Percentiles rank a stretch among this genome's conserved stretches.
These are phyloP conservation scores for Halesus radiatus DNA, from an alignment of 1,140 invertebrate genomes.

Conservation along the genomic window DNA sequence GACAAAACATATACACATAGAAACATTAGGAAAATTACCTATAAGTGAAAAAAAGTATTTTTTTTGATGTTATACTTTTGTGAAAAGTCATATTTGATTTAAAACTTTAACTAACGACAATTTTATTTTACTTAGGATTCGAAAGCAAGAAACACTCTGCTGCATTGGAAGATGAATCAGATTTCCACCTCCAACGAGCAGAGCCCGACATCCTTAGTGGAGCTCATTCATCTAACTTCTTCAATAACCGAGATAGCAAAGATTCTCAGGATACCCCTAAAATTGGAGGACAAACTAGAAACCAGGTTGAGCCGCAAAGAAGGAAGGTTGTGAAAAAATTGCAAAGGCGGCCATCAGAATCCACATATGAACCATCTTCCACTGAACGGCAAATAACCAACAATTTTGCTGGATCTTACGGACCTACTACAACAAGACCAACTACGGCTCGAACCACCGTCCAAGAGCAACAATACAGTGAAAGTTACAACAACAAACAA, in stretches of 20 bases:
- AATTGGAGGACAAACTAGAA: constrained; percentile 60
- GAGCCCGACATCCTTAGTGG: constrained; percentile 79
- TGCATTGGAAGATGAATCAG: constrained; percentile 79
- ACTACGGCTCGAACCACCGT: constrained; percentile 51
- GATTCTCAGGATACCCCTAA: constrained; percentile 68
- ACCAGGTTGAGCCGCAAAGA: constrained; percentile 59
- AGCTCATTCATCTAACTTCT: constrained; percentile 79
- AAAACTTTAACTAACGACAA: not conserved
- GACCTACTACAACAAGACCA: constrained; percentile 69
- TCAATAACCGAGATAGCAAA: constrained; percentile 72
- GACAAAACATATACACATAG: too few species aligned
- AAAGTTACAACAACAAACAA: constrained; percentile 46
- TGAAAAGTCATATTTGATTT: too few species aligned
- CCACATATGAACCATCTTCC: constrained; percentile 59
- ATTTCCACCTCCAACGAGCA: constrained; percentile 82
- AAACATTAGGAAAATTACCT: too few species aligned
- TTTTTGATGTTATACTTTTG: not conserved
- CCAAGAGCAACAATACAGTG: constrained; percentile 39
- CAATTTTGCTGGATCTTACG: constrained; percentile 67
- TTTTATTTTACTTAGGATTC: constrained; percentile 64
- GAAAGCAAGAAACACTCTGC: constrained; percentile 73
- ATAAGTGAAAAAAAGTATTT: too few species aligned
- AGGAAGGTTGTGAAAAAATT: constrained; percentile 62
- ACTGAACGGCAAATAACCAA: constrained; percentile 64
- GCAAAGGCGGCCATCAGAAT: constrained; percentile 63